These are phyloP conservation scores for Prionace glauca DNA, from an alignment of 2,797 vertebrate genomes.

Conservation along the genomic window DNA sequence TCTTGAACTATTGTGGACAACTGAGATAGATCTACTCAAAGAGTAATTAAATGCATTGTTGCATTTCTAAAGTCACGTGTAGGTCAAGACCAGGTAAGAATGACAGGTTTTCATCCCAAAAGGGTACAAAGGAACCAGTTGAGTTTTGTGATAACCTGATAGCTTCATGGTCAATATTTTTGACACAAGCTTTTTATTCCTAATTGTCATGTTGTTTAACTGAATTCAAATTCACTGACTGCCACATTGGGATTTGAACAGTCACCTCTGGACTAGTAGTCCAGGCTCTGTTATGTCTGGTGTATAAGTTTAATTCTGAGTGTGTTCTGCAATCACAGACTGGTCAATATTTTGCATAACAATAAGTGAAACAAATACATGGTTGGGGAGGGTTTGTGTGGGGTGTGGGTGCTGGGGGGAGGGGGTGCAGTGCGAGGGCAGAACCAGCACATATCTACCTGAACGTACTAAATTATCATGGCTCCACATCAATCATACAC, in stretches of 20 bases:
- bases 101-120: not conserved
- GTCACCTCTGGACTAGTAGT: too few relatives aligned
- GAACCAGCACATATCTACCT: not conserved
- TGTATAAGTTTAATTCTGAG: not conserved
- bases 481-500: not conserved
- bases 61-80: not conserved
- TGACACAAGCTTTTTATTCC: not conserved
- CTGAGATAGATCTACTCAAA: not conserved
- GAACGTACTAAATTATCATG: not conserved
- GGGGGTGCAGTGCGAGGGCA: too few relatives aligned
- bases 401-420: too few relatives aligned
- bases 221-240: too few relatives aligned
- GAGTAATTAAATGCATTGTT: not conserved
- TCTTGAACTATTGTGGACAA: not conserved
- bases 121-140: too few relatives aligned
- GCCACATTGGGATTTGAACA: too few relatives aligned
- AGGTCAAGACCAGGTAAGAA: not conserved
- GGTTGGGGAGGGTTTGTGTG: too few relatives aligned
- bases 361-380: not conserved
- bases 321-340: not conserved
- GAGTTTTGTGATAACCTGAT: not conserved
- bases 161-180: not conserved
- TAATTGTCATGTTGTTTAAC: not conserved
- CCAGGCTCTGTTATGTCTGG: not conserved
- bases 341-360: not conserved